Evolutionary conservation across 1,140 invertebrate genomes (phyloP).

Genomic region (Drosophila bocqueti): DNA sequence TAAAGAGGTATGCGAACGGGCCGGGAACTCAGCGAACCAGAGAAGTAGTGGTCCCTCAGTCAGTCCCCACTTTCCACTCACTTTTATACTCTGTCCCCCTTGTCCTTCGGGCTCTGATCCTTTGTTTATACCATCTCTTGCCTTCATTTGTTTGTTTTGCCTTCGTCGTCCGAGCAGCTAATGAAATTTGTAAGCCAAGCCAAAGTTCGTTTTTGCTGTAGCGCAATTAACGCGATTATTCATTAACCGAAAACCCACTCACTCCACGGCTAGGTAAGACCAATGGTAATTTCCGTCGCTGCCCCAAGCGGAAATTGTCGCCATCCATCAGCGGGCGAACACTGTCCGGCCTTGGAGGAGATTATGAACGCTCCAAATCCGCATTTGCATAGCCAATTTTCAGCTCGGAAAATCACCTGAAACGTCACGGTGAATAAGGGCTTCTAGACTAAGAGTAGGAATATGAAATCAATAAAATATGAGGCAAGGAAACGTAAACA

Average conservation of each 20-base stretch:
- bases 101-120: conserved; percentile 12
- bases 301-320: conserved; percentile 42
- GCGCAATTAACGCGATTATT: conserved; percentile 66
- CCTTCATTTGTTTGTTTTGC: conserved; percentile 27
- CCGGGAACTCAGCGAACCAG: conserved; percentile 53
- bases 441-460: neutral
- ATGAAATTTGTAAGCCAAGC: conserved; percentile 59
- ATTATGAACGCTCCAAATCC: conserved; percentile 21
- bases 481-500: neutral
- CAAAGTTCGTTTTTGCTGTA: conserved; percentile 26
- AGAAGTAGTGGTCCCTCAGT: conserved; percentile 62
- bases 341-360: conserved; percentile 13
- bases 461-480: conserved; percentile 12
- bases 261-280: neutral
- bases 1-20: conserved; percentile 82
- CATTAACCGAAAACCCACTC: conserved; percentile 5
- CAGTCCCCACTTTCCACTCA: conserved; percentile 6
- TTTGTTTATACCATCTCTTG: conserved; percentile 9
- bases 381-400: conserved; percentile 39
- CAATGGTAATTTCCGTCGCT: conserved; percentile 51
- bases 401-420: conserved; percentile 13
- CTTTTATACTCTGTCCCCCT: neutral
- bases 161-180: conserved; percentile 11
- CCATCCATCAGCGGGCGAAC: conserved; percentile 46
- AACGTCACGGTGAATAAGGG: neutral